Evolutionary conservation across 2,797 vertebrate genomes (phyloP).

Genomic region (Poecilia velifera): DNA sequence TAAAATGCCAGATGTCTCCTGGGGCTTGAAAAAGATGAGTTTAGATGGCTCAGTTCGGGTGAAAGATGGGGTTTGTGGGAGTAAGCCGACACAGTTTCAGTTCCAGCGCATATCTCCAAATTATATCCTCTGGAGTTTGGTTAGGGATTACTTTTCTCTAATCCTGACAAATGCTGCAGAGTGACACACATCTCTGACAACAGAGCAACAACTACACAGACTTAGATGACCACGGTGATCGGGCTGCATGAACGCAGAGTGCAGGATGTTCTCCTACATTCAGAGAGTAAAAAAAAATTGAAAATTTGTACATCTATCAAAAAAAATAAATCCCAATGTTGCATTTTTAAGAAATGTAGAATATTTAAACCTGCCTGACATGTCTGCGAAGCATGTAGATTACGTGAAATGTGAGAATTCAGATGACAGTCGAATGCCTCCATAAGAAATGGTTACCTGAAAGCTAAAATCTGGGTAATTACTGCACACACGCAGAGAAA

Average conservation of each 20-base stretch:
- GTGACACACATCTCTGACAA: conserved; percentile 74
- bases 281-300: neutral
- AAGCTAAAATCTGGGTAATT: conserved; percentile 68
- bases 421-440: conserved; percentile 35
- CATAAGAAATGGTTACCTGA: conserved; percentile 54
- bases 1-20: conserved; percentile 58
- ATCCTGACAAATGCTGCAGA: conserved; percentile 80
- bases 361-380: conserved; percentile 19
- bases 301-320: conserved; percentile 3
- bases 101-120: conserved; percentile 76
- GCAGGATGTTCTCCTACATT: conserved; percentile 26
- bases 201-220: conserved; percentile 60
- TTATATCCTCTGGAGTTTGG: conserved; percentile 79
- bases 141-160: conserved; percentile 79
- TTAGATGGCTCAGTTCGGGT: conserved; percentile 60
- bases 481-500: conserved; percentile 47
- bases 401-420: conserved; percentile 31
- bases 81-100: conserved; percentile 74
- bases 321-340: conserved; percentile 1
- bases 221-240: conserved; percentile 65
- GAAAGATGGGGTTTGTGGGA: conserved; percentile 62
- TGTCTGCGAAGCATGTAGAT: conserved; percentile 38
- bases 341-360: conserved; percentile 13
- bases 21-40: conserved; percentile 45
- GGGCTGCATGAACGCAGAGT: conserved; percentile 50